Conservation (phyloP, 2,888 invertebrate species). For the Drosophila subsilvestris region DNA sequence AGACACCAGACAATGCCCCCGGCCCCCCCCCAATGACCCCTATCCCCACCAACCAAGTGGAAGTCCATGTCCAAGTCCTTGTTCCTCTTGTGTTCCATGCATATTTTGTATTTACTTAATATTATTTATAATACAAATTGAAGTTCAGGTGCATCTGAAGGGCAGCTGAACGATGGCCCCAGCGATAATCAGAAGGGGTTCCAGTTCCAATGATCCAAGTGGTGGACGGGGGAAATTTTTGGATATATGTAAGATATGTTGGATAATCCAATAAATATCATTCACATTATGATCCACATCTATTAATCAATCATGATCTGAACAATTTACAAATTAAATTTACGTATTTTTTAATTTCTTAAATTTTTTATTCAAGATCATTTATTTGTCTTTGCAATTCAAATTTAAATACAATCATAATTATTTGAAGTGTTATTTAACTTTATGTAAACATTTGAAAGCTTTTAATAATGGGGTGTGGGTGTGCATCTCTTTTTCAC, state of each 20-base stretch:
- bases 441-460: too few species aligned
- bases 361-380: too few species aligned
- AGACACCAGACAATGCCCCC: constrained; percentile 17
- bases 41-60: background rate
- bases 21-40: background rate
- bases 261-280: too few species aligned
- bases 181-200: constrained; percentile 17
- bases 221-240: too few species aligned
- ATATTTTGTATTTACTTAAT: constrained; percentile 58
- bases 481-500: constrained; percentile 33
- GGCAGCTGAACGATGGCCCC: constrained; percentile 35
- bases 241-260: too few species aligned
- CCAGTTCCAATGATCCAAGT: background rate
- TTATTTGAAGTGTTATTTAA: too few species aligned
- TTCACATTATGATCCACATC: background rate
- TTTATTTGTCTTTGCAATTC: too few species aligned
- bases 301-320: background rate
- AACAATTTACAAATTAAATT: background rate
- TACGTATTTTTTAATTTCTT: background rate
- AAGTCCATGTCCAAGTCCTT: background rate
- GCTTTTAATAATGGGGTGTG: too few species aligned
- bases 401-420: too few species aligned
- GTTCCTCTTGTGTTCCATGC: constrained; percentile 6
- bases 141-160: constrained; percentile 50
- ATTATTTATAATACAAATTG: constrained; percentile 69